phyloP scores from a whole-genome alignment of 2,797 vertebrate genomes.

The Melanogrammus aeglefinus region DNA sequence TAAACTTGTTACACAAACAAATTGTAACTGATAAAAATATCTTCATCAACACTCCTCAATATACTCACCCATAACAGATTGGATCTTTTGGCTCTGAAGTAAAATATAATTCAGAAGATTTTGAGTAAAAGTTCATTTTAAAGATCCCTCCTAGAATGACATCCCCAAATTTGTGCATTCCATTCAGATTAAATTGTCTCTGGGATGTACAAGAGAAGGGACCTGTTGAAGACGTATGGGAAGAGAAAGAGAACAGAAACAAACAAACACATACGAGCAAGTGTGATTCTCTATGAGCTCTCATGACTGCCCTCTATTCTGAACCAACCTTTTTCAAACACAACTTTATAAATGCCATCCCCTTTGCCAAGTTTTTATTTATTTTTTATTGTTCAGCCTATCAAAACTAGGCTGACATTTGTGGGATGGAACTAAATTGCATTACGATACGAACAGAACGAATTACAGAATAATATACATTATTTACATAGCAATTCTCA shows the following conservation, averaged over 20 bases:
- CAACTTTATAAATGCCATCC: background rate
- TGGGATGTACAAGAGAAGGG: constrained; percentile 35
- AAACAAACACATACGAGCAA: constrained; percentile 5
- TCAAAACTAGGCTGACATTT: background rate
- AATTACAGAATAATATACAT: too few species aligned
- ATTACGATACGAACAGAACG: background rate
- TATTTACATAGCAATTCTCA: too few species aligned
- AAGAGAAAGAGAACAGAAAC: constrained; percentile 16
- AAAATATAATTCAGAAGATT: constrained; percentile 60
- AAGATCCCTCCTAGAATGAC: constrained; percentile 69
- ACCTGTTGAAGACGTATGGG: constrained; percentile 6
- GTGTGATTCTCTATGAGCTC: background rate
- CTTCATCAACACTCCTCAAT: too few species aligned
- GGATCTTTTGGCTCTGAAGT: constrained; percentile 59
- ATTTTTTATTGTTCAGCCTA: background rate
- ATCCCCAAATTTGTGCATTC: constrained; percentile 58
- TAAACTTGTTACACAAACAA: background rate
- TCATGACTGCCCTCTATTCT: constrained; percentile 7
- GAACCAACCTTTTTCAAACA: background rate
- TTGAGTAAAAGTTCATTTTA: constrained; percentile 58
- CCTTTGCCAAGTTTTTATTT: background rate
- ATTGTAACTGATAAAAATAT: too few species aligned
- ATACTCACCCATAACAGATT: constrained; percentile 46
- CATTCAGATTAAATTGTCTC: constrained; percentile 38
- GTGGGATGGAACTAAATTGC: background rate